phyloP scores from a whole-genome alignment of 2,113 vertebrate genomes.

The Terrapene triunguis region DNA sequence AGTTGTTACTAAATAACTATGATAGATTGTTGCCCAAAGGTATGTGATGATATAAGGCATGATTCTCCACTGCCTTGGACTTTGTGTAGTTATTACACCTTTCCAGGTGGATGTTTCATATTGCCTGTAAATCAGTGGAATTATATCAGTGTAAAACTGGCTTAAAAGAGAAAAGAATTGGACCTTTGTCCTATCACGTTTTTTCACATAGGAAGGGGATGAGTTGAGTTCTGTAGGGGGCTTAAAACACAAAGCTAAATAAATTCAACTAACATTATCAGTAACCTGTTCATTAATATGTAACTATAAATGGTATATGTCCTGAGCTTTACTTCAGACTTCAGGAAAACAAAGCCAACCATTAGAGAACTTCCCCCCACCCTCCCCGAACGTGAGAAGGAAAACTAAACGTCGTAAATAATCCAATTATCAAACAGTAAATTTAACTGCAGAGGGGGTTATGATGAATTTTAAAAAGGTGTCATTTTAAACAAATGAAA shows the following conservation, averaged over 20 bases:
- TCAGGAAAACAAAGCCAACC: not conserved
- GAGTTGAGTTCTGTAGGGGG: not conserved
- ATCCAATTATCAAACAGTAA: not conserved
- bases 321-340: not conserved
- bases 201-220: not conserved
- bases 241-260: not conserved
- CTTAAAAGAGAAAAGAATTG: not conserved
- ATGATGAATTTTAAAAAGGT: not conserved
- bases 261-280: not conserved
- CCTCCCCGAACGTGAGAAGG: not conserved
- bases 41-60: not conserved
- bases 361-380: no score
- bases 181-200: not conserved
- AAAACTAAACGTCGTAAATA: not conserved
- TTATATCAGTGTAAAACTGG: not conserved
- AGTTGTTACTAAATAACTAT: not conserved
- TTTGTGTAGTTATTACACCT: not conserved
- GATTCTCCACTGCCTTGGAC: not conserved
- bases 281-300: not conserved
- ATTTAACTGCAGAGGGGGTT: not conserved
- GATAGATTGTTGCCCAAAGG: not conserved
- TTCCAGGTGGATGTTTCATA: not conserved
- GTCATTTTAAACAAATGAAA: not conserved
- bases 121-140: not conserved
- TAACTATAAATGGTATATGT: not conserved